A percentile compares a stretch with the other conserved stretches of the same genome.
These are phyloP conservation scores for Andrena cerasifolii DNA, from an alignment of 1,140 invertebrate genomes.

Conservation along the genomic window DNA sequence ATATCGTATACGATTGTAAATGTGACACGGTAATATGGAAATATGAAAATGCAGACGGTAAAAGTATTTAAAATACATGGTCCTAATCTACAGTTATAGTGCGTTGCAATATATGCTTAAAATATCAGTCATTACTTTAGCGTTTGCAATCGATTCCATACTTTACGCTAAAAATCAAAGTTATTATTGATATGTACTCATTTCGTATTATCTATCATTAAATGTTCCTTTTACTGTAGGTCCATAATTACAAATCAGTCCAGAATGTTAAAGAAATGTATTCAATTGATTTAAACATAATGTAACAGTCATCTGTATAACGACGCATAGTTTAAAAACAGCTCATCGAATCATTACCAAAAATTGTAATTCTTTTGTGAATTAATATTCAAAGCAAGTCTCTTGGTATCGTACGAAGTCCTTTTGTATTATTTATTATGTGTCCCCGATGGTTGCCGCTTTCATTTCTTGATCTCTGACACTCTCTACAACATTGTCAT, in stretches of 20 bases:
- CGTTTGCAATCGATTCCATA: background rate
- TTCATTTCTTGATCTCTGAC: conserved; percentile 31
- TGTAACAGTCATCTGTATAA: background rate
- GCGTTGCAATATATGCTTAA: conserved; percentile 1
- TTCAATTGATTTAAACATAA: conserved; percentile 18
- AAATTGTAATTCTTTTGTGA: conserved; percentile 17
- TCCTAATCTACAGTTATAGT: background rate
- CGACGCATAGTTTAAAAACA: conserved; percentile 22
- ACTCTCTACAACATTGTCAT: conserved; percentile 28
- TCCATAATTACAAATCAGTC: background rate
- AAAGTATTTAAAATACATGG: conserved; percentile 22
- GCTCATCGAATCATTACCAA: conserved; percentile 3
- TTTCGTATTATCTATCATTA: background rate
- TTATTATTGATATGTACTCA: background rate
- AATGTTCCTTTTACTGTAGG: background rate
- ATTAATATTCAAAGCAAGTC: too few relatives aligned
- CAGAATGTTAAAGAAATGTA: background rate
- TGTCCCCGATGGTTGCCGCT: background rate
- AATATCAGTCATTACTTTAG: background rate
- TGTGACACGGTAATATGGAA: conserved; percentile 12
- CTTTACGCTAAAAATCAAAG: background rate
- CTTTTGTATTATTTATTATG: conserved; percentile 9
- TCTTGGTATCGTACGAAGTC: background rate
- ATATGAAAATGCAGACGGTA: conserved; percentile 18
- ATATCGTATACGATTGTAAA: conserved; percentile 31